phyloP scores from a whole-genome alignment of 2,113 vertebrate genomes.

The Erpornis zantholeuca region DNA sequence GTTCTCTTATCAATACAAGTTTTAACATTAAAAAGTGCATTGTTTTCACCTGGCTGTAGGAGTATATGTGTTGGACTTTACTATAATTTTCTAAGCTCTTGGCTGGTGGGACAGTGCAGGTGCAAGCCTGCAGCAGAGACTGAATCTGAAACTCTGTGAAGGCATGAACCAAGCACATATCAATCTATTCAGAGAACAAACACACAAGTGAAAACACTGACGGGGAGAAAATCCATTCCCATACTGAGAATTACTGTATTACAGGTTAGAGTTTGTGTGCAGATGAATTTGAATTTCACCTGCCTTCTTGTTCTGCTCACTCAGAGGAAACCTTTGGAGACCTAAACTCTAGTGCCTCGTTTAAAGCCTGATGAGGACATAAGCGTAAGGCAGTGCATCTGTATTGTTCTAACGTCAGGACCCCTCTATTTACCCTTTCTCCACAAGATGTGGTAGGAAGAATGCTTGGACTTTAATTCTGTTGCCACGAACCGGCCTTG shows the following conservation, averaged over 20 bases:
- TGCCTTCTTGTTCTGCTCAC: background rate
- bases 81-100: background rate
- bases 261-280: background rate
- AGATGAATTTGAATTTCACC: background rate
- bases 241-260: background rate
- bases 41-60: background rate
- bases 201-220: background rate
- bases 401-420: background rate
- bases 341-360: background rate
- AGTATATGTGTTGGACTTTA: background rate
- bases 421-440: background rate
- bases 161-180: background rate
- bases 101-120: background rate
- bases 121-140: background rate
- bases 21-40: background rate
- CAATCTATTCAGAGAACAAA: background rate
- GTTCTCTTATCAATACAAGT: slow-evolving; percentile 25
- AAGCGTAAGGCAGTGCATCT: fast-evolving
- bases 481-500: background rate
- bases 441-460: background rate
- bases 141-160: background rate
- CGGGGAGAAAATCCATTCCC: background rate
- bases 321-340: background rate
- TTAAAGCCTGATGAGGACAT: background rate
- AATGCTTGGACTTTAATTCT: background rate